Evolutionary conservation across 2,888 invertebrate genomes (phyloP), one percentile per base, ranked within the genome.

Genomic region (Netelia virgata): DNA sequence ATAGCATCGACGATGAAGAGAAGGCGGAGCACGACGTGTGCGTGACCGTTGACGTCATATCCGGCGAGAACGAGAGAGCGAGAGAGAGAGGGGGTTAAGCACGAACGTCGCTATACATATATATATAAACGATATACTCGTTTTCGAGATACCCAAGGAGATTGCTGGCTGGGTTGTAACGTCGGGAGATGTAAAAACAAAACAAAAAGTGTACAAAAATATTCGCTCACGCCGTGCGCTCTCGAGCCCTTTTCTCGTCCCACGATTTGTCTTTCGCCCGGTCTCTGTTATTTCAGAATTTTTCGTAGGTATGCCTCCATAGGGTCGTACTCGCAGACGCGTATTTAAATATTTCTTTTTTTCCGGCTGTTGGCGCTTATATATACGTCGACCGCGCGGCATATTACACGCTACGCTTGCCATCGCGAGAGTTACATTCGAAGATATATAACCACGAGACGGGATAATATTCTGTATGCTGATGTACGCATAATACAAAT

Each of bases 1-100:
- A 43, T 18, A 59, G 28, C 11, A 41, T 41, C 69, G 50, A 68
- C 53, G 47, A 28, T 47, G 59, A 76, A 20, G 47, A 82, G 74
- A 73, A 59, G 73, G 66, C 47, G 61, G 14, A n/a, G 55, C 53
- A 77, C 76, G 74, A 74, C 81, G 77, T 83, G 83, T 86, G 82
- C 84, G 75, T 85, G 86, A 81, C 80, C 74, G 80, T 55, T 81
- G 84, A 86, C 83, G 85, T 85, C 83, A 86, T 83, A 86, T 86
- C 83, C 84, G 86, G 84, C 68, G 70, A 41, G 66, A 68, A 68
- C 66, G 57, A 66, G 53, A 76, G 68, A 74, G 74, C 75, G 43
- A 43, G 64, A 23, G 69, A 55, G 59, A 76, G 76, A 79, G 64
- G 23, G 43, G 14, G 41, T 6, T 43, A 18, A 10, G 41, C 50